Percentiles rank a stretch among this genome's conserved stretches.
These are phyloP conservation scores for Bryconaethiops microstoma DNA, from an alignment of 2,797 vertebrate species.

Conservation along the genomic window DNA sequence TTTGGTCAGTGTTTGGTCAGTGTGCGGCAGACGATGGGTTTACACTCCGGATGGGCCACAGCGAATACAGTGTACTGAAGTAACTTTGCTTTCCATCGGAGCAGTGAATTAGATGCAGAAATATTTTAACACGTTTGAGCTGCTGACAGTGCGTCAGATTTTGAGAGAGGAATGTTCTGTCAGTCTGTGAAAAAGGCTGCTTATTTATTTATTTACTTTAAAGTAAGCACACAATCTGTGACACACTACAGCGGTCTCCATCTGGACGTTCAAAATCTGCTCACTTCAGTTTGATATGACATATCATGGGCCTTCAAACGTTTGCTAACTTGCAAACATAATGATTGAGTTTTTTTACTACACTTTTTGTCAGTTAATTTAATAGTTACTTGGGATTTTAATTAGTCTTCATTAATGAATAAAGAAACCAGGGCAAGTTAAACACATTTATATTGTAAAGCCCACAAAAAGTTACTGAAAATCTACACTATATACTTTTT, in stretches of 20 bases:
- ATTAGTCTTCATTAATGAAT: neutral
- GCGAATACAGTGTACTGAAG: constrained; percentile 12
- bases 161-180: constrained; percentile 38
- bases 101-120: constrained; percentile 39
- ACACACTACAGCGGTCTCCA: constrained; percentile 7
- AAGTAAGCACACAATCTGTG: constrained; percentile 13
- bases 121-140: constrained; percentile 47
- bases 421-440: no score
- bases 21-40: neutral
- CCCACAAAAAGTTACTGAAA: no score
- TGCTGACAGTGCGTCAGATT: constrained; percentile 41
- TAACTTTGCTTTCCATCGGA: constrained; percentile 13
- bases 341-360: neutral
- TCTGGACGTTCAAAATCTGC: constrained; percentile 8
- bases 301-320: neutral
- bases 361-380: no score
- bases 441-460: no score
- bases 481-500: no score
- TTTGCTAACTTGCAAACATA: neutral
- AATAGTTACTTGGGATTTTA: neutral
- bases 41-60: neutral
- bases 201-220: constrained; percentile 47
- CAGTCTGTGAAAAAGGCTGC: constrained; percentile 25
- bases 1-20: neutral
- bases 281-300: neutral